Conservation (phyloP, 35 echinoderm and acorn worm species). For the Hemicentrotus pulcherrimus region DNA sequence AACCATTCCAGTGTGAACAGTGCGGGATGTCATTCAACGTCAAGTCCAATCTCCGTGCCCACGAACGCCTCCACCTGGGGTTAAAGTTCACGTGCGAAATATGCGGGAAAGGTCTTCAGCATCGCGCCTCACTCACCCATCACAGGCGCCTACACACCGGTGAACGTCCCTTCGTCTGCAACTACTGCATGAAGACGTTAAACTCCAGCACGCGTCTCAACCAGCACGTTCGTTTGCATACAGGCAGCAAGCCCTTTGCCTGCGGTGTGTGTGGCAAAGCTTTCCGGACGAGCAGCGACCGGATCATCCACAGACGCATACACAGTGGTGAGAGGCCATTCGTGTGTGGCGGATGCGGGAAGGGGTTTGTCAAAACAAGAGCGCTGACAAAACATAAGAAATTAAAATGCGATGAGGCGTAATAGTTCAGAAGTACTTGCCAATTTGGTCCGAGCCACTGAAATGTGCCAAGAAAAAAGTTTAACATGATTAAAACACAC, state of each 20-base stretch:
- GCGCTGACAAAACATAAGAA: background rate
- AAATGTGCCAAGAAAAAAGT: background rate
- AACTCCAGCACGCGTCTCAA: constrained; percentile 53
- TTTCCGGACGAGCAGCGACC: constrained; percentile 13
- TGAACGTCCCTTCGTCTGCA: constrained; percentile 66
- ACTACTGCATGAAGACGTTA: constrained; percentile 64
- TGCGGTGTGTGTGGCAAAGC: constrained; percentile 65
- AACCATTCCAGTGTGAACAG: constrained; percentile 58
- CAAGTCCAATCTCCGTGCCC: constrained; percentile 56
- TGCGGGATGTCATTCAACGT: constrained; percentile 59
- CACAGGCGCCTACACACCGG: constrained; percentile 75
- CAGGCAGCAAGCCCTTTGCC: constrained; percentile 57
- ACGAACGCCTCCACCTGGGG: constrained; percentile 29
- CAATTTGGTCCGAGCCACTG: background rate
- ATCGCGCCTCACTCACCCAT: background rate
- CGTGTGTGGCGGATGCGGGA: constrained; percentile 21
- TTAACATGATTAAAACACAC: background rate
- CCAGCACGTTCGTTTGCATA: constrained; percentile 64
- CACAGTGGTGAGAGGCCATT: constrained; percentile 48
- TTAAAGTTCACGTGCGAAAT: constrained; percentile 10
- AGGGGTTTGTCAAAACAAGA: constrained; percentile 5
- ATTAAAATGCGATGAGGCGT: background rate
- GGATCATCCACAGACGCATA: background rate
- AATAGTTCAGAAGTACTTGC: background rate
- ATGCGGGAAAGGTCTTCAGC: background rate